Evolutionary conservation across 92 coral and sea anemone genomes (phyloP).

Genomic region (Isaurus tuberculatus): DNA sequence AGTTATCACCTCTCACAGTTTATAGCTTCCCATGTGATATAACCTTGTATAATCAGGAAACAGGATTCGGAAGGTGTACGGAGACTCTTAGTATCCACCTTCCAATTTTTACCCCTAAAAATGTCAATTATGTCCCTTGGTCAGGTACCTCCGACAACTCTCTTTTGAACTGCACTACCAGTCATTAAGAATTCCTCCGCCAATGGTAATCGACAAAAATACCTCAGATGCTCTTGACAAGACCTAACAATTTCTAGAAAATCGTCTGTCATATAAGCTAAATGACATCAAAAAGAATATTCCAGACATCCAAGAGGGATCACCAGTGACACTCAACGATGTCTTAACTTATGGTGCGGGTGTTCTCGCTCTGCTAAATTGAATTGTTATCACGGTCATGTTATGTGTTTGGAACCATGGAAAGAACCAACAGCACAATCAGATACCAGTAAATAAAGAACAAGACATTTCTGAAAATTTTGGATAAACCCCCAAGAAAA

Average conservation of each 20-base stretch:
- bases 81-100: background rate
- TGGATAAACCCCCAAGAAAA: no score
- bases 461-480: no score
- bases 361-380: no score
- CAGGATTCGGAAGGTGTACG: background rate
- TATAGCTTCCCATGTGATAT: background rate
- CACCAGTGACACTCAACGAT: background rate
- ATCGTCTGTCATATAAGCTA: background rate
- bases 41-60: background rate
- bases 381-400: no score
- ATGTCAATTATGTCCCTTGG: background rate
- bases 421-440: no score
- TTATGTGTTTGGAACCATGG: no score
- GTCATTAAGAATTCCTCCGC: background rate
- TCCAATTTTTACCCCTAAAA: background rate
- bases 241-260: background rate
- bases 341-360: no score
- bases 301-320: background rate
- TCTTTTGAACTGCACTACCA: background rate
- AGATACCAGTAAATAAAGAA: no score
- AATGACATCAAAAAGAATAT: background rate
- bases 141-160: background rate
- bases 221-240: background rate
- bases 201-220: background rate
- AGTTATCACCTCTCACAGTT: background rate